Evolutionary conservation across 1,140 invertebrate species (phyloP).

Genomic region (Hormaphis cornu): DNA sequence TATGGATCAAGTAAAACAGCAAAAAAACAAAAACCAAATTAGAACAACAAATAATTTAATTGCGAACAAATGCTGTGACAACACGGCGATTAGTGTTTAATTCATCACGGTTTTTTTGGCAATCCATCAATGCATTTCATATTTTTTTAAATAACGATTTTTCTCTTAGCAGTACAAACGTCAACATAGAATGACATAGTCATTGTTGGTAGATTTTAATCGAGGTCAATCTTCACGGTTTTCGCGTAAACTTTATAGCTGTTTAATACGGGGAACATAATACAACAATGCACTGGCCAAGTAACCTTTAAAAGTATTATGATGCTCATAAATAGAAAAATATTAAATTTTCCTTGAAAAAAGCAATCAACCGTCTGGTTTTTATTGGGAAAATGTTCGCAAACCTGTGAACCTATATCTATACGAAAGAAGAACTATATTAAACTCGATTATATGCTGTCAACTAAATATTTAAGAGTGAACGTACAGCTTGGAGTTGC

Average conservation of each 20-base stretch:
- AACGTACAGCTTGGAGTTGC: no score
- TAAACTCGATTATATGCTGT: no score
- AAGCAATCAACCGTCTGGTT: not conserved
- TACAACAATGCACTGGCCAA: not conserved
- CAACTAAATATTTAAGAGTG: no score
- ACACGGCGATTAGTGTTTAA: not conserved
- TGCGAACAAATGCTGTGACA: no score
- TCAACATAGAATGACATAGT: not conserved
- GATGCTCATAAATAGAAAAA: slow-evolving; percentile 1
- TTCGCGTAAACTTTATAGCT: not conserved
- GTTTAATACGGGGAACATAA: not conserved
- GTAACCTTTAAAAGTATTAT: not conserved
- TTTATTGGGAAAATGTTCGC: no score
- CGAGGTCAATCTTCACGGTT: not conserved
- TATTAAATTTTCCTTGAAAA: not conserved
- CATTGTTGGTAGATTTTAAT: not conserved
- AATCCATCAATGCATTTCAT: not conserved
- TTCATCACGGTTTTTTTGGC: slow-evolving; percentile 4
- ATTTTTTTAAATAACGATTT: not conserved
- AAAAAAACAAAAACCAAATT: no score
- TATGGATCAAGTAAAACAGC: no score
- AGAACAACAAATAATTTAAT: no score
- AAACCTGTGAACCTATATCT: no score
- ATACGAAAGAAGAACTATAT: no score
- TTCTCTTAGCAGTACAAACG: not conserved